Evolutionary conservation across 2,113 vertebrate species (phyloP).

Genomic region (Ophiodon elongatus): DNA sequence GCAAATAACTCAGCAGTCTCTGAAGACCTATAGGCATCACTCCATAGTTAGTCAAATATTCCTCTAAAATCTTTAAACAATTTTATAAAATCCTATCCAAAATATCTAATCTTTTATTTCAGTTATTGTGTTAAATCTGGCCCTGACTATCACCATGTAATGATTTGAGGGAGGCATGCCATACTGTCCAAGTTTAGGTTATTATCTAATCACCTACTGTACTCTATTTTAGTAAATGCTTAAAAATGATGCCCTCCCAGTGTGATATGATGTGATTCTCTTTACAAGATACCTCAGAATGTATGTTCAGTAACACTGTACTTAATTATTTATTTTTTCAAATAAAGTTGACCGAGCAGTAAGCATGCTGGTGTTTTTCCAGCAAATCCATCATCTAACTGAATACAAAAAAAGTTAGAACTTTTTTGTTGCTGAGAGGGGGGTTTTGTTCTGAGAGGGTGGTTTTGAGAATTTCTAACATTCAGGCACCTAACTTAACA

Average conservation of each 20-base stretch:
- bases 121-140: neutral
- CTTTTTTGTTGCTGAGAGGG: too few species aligned
- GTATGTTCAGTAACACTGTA: neutral
- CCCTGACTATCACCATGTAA: too few species aligned
- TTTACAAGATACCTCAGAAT: neutral
- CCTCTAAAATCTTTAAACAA: too few species aligned
- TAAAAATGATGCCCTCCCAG: neutral
- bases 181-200: neutral
- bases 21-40: conserved; percentile 21
- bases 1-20: conserved; percentile 39
- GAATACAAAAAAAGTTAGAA: neutral
- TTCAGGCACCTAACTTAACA: neutral
- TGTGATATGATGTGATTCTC: neutral
- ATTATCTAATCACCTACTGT: neutral
- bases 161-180: neutral
- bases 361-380: neutral
- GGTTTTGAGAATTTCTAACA: neutral
- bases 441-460: neutral
- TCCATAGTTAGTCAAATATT: neutral
- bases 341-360: neutral
- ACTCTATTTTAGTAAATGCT: conserved; percentile 1
- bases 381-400: neutral
- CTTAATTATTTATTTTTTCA: neutral
- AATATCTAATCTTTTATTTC: neutral
- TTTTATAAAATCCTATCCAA: neutral